Percentiles rank a stretch among this genome's conserved stretches.
Evolutionary conservation across 1,140 invertebrate species (phyloP).

Genomic region (Heliconius eleuchia): DNA sequence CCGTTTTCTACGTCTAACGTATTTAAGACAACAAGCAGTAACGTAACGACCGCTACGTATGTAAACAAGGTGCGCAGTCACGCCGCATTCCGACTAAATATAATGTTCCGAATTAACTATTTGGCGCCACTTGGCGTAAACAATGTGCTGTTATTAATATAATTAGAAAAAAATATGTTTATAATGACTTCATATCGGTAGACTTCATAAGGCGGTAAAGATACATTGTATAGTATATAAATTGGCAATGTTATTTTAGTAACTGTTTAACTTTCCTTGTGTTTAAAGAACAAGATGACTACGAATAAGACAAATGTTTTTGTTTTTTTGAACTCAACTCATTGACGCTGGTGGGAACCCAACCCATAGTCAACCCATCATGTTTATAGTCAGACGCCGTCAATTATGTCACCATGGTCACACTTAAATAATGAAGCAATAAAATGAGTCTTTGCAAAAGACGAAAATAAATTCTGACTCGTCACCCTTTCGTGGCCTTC

Average conservation of each 20-base stretch:
- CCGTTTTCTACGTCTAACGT: background rate
- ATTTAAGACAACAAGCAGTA: background rate
- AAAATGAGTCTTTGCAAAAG: background rate
- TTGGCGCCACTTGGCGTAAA: constrained; percentile 27
- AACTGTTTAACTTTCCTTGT: background rate
- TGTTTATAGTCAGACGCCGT: background rate
- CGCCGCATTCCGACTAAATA: constrained; percentile 21
- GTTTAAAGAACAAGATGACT: too few relatives aligned
- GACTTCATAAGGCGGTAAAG: background rate
- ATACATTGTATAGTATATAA: background rate
- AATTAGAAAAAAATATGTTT: constrained; percentile 1
- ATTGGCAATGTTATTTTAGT: background rate
- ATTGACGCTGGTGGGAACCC: background rate
- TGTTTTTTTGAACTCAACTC: too few relatives aligned
- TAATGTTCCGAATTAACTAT: constrained; percentile 16
- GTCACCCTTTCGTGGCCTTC: constrained; percentile 9
- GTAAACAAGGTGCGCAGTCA: constrained; percentile 10
- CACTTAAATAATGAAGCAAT: background rate
- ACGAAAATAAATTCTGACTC: constrained; percentile 11
- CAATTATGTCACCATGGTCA: background rate
- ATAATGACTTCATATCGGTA: background rate
- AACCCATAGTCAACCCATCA: background rate
- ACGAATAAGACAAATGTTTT: too few relatives aligned
- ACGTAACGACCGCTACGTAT: constrained; percentile 13
- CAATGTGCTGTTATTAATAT: constrained; percentile 26